Conservation (phyloP, 2,797 vertebrate genomes). For the Lithobates pipiens region DNA sequence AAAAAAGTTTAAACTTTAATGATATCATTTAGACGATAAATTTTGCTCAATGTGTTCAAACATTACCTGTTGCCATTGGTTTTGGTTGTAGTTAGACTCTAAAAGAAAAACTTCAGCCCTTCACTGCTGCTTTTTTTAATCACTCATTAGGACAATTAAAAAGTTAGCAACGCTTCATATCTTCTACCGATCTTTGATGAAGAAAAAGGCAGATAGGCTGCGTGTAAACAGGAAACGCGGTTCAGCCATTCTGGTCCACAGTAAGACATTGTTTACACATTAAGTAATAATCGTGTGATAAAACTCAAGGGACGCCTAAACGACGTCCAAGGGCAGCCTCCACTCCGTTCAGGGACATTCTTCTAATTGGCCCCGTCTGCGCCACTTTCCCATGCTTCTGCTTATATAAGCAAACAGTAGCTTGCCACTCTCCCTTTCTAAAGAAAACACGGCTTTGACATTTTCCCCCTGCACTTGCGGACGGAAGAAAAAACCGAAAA, state of each 20-base stretch:
- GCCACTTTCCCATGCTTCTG: conserved; percentile 70
- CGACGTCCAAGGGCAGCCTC: conserved; percentile 8
- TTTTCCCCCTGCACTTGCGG: conserved; percentile 79
- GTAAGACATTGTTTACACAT: conserved; percentile 28
- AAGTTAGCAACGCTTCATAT: too few relatives aligned
- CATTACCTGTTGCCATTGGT: too few relatives aligned
- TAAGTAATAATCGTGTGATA: conserved; percentile 35
- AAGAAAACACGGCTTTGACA: conserved; percentile 79
- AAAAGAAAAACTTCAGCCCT: too few relatives aligned
- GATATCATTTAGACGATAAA: too few relatives aligned
- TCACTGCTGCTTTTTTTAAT: too few relatives aligned
- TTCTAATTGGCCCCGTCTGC: conserved; percentile 76
- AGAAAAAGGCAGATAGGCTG: too few relatives aligned
- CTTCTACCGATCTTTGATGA: not conserved
- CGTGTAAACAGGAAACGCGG: not conserved
- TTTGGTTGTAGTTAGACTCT: too few relatives aligned
- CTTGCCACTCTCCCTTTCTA: conserved; percentile 73
- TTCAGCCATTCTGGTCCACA: not conserved
- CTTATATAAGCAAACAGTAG: conserved; percentile 78
- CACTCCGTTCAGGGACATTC: conserved; percentile 26
- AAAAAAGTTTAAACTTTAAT: too few relatives aligned
- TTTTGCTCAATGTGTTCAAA: too few relatives aligned
- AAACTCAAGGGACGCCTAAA: conserved; percentile 22
- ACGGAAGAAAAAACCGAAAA: conserved; percentile 61
- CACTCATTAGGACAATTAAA: too few relatives aligned